Evolutionary conservation across 1,140 invertebrate species (phyloP).

Genomic region (Aporrectodea caliginosa): DNA sequence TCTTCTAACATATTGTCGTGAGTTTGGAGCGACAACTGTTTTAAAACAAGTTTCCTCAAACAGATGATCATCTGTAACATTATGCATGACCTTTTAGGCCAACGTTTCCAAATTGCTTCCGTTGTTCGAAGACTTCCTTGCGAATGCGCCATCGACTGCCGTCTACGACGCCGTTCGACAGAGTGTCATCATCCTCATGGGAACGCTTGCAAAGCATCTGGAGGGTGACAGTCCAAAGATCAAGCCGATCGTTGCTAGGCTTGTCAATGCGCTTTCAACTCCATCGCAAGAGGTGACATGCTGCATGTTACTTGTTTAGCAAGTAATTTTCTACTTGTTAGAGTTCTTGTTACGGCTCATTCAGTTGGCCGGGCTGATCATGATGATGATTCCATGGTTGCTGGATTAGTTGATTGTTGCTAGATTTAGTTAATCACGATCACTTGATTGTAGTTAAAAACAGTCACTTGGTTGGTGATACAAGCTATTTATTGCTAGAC

Average conservation of each 20-base stretch:
- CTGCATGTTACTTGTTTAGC: too few relatives aligned
- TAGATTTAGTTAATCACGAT: too few relatives aligned
- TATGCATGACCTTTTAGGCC: slow-evolving; percentile 70
- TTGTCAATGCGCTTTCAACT: slow-evolving; percentile 87
- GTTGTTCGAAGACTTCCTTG: slow-evolving; percentile 83
- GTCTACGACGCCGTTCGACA: slow-evolving; percentile 88
- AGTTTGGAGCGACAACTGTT: too few relatives aligned
- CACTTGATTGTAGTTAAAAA: too few relatives aligned
- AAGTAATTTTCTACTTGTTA: too few relatives aligned
- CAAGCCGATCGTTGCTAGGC: slow-evolving; percentile 83
- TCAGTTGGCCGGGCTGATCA: not conserved
- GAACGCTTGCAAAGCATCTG: slow-evolving; percentile 88
- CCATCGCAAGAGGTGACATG: slow-evolving; percentile 92
- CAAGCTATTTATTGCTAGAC: too few relatives aligned
- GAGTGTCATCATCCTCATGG: slow-evolving; percentile 94
- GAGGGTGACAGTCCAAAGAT: slow-evolving; percentile 83
- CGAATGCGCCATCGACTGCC: slow-evolving; percentile 78
- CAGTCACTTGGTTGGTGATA: too few relatives aligned
- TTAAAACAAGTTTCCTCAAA: too few relatives aligned
- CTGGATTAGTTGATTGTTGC: too few relatives aligned
- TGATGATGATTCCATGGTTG: too few relatives aligned
- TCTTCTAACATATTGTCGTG: slow-evolving; percentile 40
- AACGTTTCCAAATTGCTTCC: slow-evolving; percentile 90
- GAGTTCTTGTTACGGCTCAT: slow-evolving; percentile 15
- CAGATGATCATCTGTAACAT: too few relatives aligned